These are phyloP conservation scores for Monochamus alternatus DNA, from an alignment of 2,888 invertebrate genomes.

Conservation along the genomic window DNA sequence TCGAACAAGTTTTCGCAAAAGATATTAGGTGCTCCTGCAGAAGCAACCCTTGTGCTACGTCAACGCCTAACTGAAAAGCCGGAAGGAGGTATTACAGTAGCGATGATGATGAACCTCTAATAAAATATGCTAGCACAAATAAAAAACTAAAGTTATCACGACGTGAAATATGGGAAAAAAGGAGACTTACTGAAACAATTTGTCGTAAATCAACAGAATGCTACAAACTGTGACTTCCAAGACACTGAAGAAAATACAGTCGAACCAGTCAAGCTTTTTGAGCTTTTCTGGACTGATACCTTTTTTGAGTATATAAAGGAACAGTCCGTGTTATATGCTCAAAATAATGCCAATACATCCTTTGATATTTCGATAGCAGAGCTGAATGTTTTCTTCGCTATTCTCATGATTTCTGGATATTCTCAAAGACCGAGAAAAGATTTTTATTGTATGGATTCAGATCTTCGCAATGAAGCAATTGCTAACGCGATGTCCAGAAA, in stretches of 20 bases:
- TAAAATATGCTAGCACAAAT: background rate
- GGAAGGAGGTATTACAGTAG: background rate
- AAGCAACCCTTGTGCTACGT: background rate
- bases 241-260: too few species aligned
- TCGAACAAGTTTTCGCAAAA: background rate
- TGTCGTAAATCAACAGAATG: too few species aligned
- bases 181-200: background rate
- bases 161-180: background rate
- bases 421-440: conserved; percentile 9
- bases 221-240: too few species aligned
- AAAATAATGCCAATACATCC: conserved; percentile 22
- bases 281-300: background rate
- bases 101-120: conserved; percentile 8
- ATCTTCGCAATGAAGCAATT: conserved; percentile 18
- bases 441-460: conserved; percentile 11
- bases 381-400: conserved; percentile 15
- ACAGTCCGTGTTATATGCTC: conserved; percentile 12
- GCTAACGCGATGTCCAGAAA: conserved; percentile 16
- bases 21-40: conserved; percentile 1
- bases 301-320: conserved; percentile 31
- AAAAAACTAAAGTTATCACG: conserved; percentile 3
- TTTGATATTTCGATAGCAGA: conserved; percentile 15
- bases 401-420: conserved; percentile 24
- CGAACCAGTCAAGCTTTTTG: background rate
- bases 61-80: background rate